Base-by-base conservation (phyloP, 2,888 invertebrate genomes). In the Drosophila kokeensis region DNA sequence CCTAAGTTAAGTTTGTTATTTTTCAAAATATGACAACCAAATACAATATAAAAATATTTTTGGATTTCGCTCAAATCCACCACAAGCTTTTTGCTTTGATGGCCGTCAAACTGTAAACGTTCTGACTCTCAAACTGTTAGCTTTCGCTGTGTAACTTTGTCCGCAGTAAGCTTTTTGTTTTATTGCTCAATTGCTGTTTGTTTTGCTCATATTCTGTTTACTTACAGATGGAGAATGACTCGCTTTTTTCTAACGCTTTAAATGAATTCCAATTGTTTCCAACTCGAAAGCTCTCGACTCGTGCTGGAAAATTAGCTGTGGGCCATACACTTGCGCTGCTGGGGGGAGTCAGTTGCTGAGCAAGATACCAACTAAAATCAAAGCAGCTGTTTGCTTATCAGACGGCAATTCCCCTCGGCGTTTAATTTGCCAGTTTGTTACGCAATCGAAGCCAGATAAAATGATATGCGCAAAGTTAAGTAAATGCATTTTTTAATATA, bases 1-100 rank as follows among this genome's bases (percentile, higher is more conserved):
- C 83, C 75, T 86, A 87, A 86, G 79, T 79, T 86, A 81, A 89
- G 76, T 87, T 86, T 87, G 87, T 84, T 86, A 89, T 86, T 86
- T 86, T 84, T 89, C 80, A 74, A 84, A 76, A 76, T 76, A 80
- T 72, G 73, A 84, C 66, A 81, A 72, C 78, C 76, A 81, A 84
- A 73, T 83, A 69, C 18, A 81, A 81, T 69, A 87, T 55, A 79
- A 78, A 24, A 63, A 81, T 89, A 84, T 86, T 89, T 89, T 84
- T 84, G 82, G 72, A 86, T 79, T 89, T 83, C 87, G 85, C 89
- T 87, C 87, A 82, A 81, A 73, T 48, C 11, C 21, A 38, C 11
- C 4, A 45, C 50, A 61, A 55, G 40, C 42, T 61, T 30, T 69
- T 40, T 42, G 52, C 11, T 50, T 27, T 13, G n/a, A 0, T 32